Base-by-base conservation (phyloP, 2,113 vertebrate species). In the Leucoraja erinaceus region DNA sequence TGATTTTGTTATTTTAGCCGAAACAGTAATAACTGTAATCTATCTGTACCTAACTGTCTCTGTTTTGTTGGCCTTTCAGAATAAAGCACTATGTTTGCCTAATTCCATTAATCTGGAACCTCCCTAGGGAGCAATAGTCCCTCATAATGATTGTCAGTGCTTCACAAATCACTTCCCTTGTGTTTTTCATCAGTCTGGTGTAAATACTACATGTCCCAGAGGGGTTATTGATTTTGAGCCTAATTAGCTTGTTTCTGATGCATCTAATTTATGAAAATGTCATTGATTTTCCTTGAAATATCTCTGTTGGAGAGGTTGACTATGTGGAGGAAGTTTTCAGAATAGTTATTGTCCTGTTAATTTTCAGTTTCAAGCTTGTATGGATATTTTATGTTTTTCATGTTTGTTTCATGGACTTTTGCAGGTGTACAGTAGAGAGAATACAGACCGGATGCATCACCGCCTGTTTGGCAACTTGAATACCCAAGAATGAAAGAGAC, bases 121-220 rank as follows among this genome's bases (percentile, higher is more conserved):
- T 61, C 83, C 83, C 83, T 4, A 86, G 56, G n/a, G 59, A 61
- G 25, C 59, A 63, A 63, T 86, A 61, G 22, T 86, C 56, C 25
- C 83, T 86, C 25, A 86, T 61, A 31, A 86, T 86, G 56, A 63
- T 86, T 63, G 83, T 86, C 83, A 86, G 22, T 86, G 83, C 56
- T 63, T 86, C 83, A n/a, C 28, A 63, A 86, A 86, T 61, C 83
- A 61, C 56, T 86, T 86, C 83, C 54, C 83, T 86, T 1, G 59
- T 86, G 83, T 31, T 14, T 63, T 86, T 86, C 83, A 86, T 56
- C 83, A 63, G 83, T 63, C 28, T 86, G 83, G 59, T 86, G 63
- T 16, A 86, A 86, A 86, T 86, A 61, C 83, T 86, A 31, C 61
- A 25, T 86, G 14, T 61, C 56, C 56, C 83, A 31, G 12, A 59